Evolutionary conservation across 2,113 vertebrate species (phyloP).

Genomic region (Sterna hirundo): DNA sequence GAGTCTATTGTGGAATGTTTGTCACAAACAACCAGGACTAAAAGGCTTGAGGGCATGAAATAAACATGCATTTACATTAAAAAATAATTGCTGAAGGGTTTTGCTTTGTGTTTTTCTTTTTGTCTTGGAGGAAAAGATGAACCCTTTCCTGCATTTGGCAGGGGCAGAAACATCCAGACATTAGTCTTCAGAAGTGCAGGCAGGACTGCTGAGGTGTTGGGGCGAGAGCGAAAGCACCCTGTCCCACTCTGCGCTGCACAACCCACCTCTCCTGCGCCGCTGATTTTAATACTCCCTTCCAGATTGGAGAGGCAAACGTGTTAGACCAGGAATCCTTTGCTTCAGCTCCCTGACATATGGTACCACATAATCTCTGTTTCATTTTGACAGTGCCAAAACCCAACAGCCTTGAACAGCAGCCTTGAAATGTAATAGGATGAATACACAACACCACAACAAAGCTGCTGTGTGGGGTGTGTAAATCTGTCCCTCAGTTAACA

Average conservation of each 20-base stretch:
- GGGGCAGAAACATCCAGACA: background rate
- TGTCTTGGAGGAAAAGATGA: background rate
- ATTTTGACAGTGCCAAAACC: slow-evolving; percentile 39
- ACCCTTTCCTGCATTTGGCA: background rate
- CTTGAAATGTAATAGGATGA: slow-evolving; percentile 36
- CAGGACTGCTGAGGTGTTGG: background rate
- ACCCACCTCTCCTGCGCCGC: background rate
- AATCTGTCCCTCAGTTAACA: slow-evolving; percentile 30
- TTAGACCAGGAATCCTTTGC: slow-evolving; percentile 7
- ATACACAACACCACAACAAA: slow-evolving; percentile 14
- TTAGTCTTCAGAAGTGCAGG: background rate
- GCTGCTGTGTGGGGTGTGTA: background rate
- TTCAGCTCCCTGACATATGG: slow-evolving; percentile 62
- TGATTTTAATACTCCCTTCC: background rate
- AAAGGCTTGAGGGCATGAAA: slow-evolving; percentile 66
- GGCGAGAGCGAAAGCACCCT: fast-evolving
- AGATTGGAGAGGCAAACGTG: background rate
- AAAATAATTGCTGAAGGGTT: slow-evolving; percentile 49
- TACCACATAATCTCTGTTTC: slow-evolving; percentile 11
- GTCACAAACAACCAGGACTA: slow-evolving; percentile 60
- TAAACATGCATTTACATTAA: slow-evolving; percentile 68
- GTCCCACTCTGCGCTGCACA: background rate
- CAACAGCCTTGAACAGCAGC: slow-evolving; percentile 43
- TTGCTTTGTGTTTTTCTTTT: background rate
- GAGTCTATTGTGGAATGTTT: slow-evolving; percentile 63